Conservation (phyloP, 1,140 invertebrate genomes). For the Geopemphigus sp. region DNA sequence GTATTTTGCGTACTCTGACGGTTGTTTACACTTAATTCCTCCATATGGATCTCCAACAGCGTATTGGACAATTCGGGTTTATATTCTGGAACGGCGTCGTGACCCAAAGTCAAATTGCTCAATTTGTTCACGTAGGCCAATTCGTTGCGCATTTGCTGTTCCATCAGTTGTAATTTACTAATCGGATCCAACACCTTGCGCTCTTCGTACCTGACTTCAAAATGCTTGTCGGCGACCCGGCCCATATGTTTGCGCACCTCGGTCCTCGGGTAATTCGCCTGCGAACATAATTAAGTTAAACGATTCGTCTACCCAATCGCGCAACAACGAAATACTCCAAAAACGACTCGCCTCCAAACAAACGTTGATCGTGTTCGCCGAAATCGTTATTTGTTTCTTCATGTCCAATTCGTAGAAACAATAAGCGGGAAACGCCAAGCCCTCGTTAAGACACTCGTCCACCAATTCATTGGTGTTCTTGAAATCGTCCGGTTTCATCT, state of each 20-base stretch:
- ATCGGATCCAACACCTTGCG: not conserved
- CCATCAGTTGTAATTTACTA: not conserved
- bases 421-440: not conserved
- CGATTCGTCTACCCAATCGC: not conserved
- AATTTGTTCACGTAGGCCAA: constrained; percentile 26
- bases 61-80: not conserved
- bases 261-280: constrained; percentile 33
- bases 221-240: not conserved
- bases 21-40: not conserved
- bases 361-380: not conserved
- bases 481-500: not conserved
- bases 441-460: not conserved
- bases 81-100: not conserved
- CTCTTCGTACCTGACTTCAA: not conserved
- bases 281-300: not conserved
- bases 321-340: not conserved
- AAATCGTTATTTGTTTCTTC: constrained; percentile 21
- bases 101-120: not conserved
- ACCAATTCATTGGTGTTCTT: not conserved
- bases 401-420: constrained; percentile 17
- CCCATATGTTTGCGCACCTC: constrained; percentile 18
- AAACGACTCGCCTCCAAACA: constrained; percentile 14
- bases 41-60: not conserved
- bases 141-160: constrained; percentile 4
- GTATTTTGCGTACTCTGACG: not conserved